phyloP scores from a whole-genome alignment of 2,888 invertebrate genomes.

The Sinhomidia bicolor region DNA sequence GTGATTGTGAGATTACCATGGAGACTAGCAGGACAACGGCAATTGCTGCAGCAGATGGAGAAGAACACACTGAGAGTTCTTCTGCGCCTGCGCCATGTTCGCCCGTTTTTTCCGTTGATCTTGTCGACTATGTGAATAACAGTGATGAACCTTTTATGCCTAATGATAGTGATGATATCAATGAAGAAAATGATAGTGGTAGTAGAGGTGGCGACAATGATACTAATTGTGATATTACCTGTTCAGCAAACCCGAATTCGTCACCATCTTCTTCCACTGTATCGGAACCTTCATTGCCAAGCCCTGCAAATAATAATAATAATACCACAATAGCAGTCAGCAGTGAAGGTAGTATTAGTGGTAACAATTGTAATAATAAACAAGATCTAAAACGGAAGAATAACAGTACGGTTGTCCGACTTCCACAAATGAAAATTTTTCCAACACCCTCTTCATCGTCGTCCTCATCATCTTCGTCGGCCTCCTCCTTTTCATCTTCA shows the following conservation, averaged over 20 bases:
- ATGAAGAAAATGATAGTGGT: too few relatives aligned
- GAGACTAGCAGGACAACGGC: too few relatives aligned
- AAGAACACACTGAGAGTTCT: background rate
- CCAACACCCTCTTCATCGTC: background rate
- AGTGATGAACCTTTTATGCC: background rate
- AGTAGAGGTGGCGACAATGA: background rate
- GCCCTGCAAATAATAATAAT: background rate
- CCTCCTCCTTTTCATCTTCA: background rate
- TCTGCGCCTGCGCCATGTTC: background rate
- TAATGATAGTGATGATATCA: background rate
- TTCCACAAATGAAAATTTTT: background rate
- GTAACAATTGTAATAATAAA: too few relatives aligned
- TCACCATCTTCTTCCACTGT: background rate
- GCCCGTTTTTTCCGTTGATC: background rate
- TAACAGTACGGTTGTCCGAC: conserved; percentile 2
- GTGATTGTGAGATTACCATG: too few relatives aligned
- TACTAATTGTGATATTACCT: conserved; percentile 19
- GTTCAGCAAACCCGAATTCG: background rate
- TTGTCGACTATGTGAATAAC: conserved; percentile 5
- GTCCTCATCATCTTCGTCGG: background rate
- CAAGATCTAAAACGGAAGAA: background rate
- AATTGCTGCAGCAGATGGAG: too few relatives aligned
- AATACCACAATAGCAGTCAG: background rate
- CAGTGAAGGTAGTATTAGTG: background rate
- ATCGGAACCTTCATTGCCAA: background rate